A percentile compares a stretch with the other conserved stretches of the same genome.
These are phyloP conservation scores for Spisula solida DNA, from an alignment of 2,888 invertebrate species.

Conservation along the genomic window DNA sequence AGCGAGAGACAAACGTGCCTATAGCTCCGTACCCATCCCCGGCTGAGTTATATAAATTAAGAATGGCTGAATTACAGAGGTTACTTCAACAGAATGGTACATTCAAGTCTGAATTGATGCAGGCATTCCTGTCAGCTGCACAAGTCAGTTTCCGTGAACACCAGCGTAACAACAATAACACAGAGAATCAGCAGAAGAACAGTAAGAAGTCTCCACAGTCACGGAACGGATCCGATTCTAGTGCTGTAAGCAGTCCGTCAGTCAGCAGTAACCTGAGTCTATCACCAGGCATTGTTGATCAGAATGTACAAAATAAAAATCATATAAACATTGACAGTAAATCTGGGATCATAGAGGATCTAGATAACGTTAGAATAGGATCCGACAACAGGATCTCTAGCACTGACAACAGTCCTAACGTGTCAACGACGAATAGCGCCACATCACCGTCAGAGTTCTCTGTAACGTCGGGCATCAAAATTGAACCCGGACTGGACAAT, in stretches of 20 bases:
- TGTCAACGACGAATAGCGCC: background rate
- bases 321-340: conserved; percentile 57
- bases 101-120: conserved; percentile 84
- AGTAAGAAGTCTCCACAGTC: conserved; percentile 49
- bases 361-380: conserved; percentile 59
- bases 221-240: conserved; percentile 70
- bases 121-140: conserved; percentile 83
- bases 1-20: conserved; percentile 79
- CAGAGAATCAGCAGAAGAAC: conserved; percentile 68
- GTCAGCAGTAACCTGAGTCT: conserved; percentile 77
- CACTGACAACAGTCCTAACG: conserved; percentile 40
- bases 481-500: conserved; percentile 64
- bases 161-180: conserved; percentile 68
- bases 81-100: conserved; percentile 84
- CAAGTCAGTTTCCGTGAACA: conserved; percentile 83
- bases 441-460: conserved; percentile 16
- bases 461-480: conserved; percentile 44
- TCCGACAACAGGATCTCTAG: conserved; percentile 32
- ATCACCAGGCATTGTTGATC: conserved; percentile 69
- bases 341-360: conserved; percentile 51
- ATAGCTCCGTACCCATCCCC: conserved; percentile 86
- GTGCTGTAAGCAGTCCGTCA: conserved; percentile 76
- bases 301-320: conserved; percentile 50
- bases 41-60: conserved; percentile 81
- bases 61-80: conserved; percentile 86